Percentiles rank a stretch among this genome's conserved stretches.
Conservation (phyloP, 2,113 vertebrate species). For the Galeopterus variegatus region DNA sequence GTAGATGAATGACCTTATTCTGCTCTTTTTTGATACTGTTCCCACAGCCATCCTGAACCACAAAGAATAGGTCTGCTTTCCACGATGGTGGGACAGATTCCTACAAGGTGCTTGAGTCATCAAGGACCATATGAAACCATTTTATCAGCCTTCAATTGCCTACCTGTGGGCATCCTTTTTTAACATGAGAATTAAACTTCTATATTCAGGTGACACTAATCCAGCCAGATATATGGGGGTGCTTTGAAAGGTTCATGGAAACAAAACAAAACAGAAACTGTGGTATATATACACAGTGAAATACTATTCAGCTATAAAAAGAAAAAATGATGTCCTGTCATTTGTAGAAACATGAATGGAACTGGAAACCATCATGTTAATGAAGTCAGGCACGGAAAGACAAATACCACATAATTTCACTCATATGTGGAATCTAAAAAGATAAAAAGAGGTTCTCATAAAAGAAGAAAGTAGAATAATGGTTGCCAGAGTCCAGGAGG, state of each 20-base stretch:
- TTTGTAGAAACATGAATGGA: too few species aligned
- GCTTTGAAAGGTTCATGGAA: not conserved
- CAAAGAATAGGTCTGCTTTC: not conserved
- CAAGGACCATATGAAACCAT: not conserved
- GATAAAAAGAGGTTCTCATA: too few species aligned
- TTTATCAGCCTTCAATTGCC: not conserved
- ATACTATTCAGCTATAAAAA: too few species aligned
- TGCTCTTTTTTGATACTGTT: not conserved
- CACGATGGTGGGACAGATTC: not conserved
- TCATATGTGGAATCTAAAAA: too few species aligned
- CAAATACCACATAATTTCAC: too few species aligned
- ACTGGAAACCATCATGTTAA: too few species aligned
- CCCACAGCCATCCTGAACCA: not conserved
- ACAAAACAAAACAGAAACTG: too few species aligned
- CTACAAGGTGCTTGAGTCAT: not conserved
- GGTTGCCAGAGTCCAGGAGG: too few species aligned
- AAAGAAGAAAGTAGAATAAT: too few species aligned
- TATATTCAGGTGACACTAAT: not conserved
- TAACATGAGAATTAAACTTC: conserved; percentile 38
- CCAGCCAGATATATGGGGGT: conserved; percentile 47
- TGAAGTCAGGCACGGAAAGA: too few species aligned
- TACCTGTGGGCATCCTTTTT: not conserved
- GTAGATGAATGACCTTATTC: not conserved
- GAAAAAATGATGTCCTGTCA: too few species aligned
- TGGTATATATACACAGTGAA: too few species aligned